Percentiles rank a stretch among this genome's conserved stretches.
These are phyloP conservation scores for Tauraco hartlaubi DNA, from an alignment of 2,797 vertebrate species.

Conservation along the genomic window DNA sequence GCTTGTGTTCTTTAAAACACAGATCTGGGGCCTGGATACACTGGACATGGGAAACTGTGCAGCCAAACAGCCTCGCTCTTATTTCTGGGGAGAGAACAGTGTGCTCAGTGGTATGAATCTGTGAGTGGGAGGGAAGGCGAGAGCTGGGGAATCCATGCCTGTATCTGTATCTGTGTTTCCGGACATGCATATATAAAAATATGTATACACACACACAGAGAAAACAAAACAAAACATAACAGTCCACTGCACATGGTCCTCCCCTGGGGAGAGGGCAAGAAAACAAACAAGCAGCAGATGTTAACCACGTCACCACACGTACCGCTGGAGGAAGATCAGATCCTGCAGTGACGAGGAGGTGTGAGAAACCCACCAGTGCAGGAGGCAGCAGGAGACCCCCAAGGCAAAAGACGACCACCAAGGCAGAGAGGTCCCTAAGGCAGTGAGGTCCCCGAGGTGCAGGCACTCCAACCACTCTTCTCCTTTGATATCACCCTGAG, in stretches of 20 bases:
- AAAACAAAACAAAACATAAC: not conserved
- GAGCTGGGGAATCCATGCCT: not conserved
- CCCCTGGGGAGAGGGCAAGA: not conserved
- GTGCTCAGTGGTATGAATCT: not conserved
- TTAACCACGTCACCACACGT: not conserved
- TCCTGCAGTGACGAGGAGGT: not conserved
- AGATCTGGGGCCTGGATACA: accelerated
- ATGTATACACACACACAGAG: not conserved
- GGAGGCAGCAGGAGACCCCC: not conserved
- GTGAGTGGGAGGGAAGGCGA: not conserved
- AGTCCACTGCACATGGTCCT: not conserved
- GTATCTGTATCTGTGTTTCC: not conserved
- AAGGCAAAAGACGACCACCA: not conserved
- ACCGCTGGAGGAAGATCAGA: accelerated
- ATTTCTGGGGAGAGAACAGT: not conserved
- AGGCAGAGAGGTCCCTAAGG: not conserved
- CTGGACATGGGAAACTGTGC: not conserved
- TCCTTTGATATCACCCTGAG: too few species aligned
- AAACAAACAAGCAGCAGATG: not conserved
- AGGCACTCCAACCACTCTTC: not conserved
- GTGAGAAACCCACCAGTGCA: not conserved
- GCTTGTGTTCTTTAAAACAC: not conserved
- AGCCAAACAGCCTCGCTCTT: not conserved
- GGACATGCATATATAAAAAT: not conserved
- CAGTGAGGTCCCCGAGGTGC: not conserved